Evolutionary conservation across 2,113 vertebrate species (phyloP), one percentile per base, ranked within the genome.

Genomic region (Pelvicachromis taeniatus): DNA sequence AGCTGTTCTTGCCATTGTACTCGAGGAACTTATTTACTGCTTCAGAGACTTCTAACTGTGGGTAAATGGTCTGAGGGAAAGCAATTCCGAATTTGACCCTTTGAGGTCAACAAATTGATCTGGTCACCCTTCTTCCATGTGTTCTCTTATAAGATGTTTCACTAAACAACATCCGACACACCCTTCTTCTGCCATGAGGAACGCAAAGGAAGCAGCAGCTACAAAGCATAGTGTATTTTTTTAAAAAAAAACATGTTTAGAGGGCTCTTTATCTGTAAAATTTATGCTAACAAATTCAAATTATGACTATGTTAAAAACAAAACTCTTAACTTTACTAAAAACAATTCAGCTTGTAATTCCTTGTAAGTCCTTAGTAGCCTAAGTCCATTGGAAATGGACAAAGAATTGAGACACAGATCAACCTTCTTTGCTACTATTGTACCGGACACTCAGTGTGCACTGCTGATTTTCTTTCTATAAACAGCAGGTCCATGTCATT

Each of bases 31-130:
- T 56, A 91, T 92, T 90, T 89, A 89, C 83, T 91, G 85, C 85
- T 91, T 91, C 87, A 90, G 52, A 88, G 88, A 92, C 63, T 90
- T 90, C 80, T 85, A 85, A 89, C 81, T 89, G 87, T 89, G 90
- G 82, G 86, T 92, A 90, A 91, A 89, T 87, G 84, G 78, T 93
- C 54, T 61, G 40, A 85, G 56, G 82, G 48, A 86, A 94, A 92
- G 91, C 91, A 86, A 92, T 91, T 87, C 48, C 2, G 31, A 87
- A 86, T 88, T 53, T 91, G 88, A 93, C 92, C 89, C 78, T 65
- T 17, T 21, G 77, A 88, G 88, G 90, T 88, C 90, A 84, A 85
- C 79, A 38, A 79, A 93, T 91, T 90, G 91, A 93, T 93, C 80
- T 77, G 42, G 78, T 58, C 19, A 5, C 33, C 33, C 77, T 53